Evolutionary conservation across 64 coral and sea anemone species (phyloP).

Genomic region (Stichodactyla helianthus): DNA sequence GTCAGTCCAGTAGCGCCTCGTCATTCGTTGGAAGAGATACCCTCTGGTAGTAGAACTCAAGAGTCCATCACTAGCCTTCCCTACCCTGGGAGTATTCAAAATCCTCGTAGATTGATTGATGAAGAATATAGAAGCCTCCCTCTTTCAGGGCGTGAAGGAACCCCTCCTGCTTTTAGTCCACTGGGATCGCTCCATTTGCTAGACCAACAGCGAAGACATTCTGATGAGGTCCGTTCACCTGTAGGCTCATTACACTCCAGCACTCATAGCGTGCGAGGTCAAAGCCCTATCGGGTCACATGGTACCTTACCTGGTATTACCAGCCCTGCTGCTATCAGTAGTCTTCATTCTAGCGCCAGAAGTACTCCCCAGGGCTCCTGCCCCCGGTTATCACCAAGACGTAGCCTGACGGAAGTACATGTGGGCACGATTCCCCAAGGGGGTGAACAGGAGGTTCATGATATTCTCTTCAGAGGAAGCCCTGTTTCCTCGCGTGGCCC

Average conservation of each 20-base stretch:
- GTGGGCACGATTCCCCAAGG: not conserved
- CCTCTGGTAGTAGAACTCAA: not conserved
- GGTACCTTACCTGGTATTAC: not conserved
- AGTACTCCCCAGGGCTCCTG: slow-evolving; percentile 15
- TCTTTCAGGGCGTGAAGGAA: not conserved
- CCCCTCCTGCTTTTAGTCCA: not conserved
- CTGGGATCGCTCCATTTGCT: too few species aligned
- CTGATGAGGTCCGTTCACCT: not conserved
- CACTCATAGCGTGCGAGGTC: not conserved
- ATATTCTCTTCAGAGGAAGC: not conserved
- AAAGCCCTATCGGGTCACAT: not conserved
- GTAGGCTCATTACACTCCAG: not conserved
- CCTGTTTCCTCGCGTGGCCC: not conserved
- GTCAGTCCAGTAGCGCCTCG: not conserved
- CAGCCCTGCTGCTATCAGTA: not conserved
- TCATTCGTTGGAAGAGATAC: not conserved
- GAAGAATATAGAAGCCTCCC: not conserved
- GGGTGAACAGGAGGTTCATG: not conserved
- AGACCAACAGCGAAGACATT: too few species aligned
- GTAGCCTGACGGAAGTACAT: not conserved
- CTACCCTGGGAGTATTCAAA: not conserved
- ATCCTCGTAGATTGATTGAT: not conserved
- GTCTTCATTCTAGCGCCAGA: slow-evolving; percentile 12
- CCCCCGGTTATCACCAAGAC: not conserved
- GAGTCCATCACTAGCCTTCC: slow-evolving; percentile 2